Evolutionary conservation across 2,113 vertebrate genomes (phyloP).

Genomic region (Percopsis transmontana): DNA sequence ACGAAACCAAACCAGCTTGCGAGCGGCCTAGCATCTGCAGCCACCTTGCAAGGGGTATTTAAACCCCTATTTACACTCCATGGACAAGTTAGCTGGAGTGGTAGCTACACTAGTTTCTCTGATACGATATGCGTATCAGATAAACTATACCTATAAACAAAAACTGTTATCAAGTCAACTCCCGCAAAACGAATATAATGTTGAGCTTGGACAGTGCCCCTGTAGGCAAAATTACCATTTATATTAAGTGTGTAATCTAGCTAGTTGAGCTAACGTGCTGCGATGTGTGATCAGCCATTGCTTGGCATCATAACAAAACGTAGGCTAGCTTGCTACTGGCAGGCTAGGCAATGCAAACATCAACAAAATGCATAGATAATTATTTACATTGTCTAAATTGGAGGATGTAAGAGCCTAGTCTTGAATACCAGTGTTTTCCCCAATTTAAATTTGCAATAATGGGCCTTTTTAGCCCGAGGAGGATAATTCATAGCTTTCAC

Average conservation of each 20-base stretch:
- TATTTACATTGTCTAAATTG: neutral
- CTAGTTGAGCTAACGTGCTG: conserved; percentile 22
- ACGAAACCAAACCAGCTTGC: conserved; percentile 28
- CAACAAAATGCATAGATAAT: neutral
- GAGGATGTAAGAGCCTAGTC: neutral
- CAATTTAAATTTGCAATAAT: neutral
- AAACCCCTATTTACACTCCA: conserved; percentile 54
- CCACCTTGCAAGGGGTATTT: conserved; percentile 70
- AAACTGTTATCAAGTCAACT: neutral
- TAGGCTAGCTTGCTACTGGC: conserved; percentile 66
- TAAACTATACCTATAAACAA: neutral
- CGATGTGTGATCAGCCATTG: conserved; percentile 55
- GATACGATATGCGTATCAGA: neutral
- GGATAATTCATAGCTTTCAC: neutral
- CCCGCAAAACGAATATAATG: neutral
- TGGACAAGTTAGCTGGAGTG: conserved; percentile 51
- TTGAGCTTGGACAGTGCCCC: neutral
- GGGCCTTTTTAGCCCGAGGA: no score
- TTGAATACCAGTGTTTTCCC: neutral
- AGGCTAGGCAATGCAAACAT: conserved; percentile 60
- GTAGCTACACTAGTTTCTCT: conserved; percentile 35
- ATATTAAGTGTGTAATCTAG: conserved; percentile 1
- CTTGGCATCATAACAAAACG: conserved; percentile 72
- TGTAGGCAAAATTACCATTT: neutral
- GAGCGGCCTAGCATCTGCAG: conserved; percentile 55